Conservation (phyloP, 2,888 invertebrate genomes). For the Coleophora deauratella region DNA sequence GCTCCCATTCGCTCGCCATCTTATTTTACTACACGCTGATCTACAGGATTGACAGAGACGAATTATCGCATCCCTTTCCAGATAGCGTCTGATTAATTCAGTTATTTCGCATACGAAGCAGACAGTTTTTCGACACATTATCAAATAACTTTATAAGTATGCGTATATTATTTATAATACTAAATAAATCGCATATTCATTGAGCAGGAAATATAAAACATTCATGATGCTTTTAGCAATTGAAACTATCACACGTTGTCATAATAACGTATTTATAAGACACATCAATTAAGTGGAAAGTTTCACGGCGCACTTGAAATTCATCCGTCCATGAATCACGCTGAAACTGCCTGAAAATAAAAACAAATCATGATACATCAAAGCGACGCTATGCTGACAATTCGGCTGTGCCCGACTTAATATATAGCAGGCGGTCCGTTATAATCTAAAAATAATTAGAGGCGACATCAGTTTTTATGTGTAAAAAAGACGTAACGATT, state of each 20-base stretch:
- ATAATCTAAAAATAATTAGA: conserved; percentile 75
- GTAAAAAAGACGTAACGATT: conserved; percentile 65
- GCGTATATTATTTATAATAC: no score
- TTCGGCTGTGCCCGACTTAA: conserved; percentile 65
- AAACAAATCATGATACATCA: conserved; percentile 71
- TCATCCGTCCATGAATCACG: conserved; percentile 67
- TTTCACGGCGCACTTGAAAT: conserved; percentile 60
- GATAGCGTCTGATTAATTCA: conserved; percentile 62
- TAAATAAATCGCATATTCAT: conserved; percentile 36
- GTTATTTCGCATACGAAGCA: conserved; percentile 30
- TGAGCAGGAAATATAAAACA: conserved; percentile 10
- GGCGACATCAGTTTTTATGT: conserved; percentile 71
- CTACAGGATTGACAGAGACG: conserved; percentile 49
- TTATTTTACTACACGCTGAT: conserved; percentile 37
- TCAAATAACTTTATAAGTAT: no score
- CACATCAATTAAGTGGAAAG: conserved; percentile 59
- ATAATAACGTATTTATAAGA: conserved; percentile 52
- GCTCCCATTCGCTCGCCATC: conserved; percentile 53
- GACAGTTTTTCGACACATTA: no score
- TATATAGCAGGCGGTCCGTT: conserved; percentile 70
- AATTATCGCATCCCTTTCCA: conserved; percentile 52
- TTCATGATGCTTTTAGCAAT: conserved; percentile 12
- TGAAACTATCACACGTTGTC: conserved; percentile 40
- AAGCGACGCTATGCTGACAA: conserved; percentile 73
- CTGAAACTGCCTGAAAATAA: conserved; percentile 63